Percentiles rank a stretch among this genome's conserved stretches.
Conservation (phyloP, 2,113 vertebrate genomes). For the Spea bombifrons region DNA sequence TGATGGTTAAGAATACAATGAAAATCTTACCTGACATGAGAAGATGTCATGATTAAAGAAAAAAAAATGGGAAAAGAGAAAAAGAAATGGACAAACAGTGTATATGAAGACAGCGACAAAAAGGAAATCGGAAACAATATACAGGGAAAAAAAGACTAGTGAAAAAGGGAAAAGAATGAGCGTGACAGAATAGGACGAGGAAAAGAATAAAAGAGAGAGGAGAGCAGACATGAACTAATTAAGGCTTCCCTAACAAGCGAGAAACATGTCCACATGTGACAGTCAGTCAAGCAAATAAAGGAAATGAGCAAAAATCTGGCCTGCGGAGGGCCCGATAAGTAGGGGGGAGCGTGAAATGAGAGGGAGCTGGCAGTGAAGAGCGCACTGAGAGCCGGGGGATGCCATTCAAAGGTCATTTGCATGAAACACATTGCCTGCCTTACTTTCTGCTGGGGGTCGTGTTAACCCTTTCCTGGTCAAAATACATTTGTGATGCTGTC, state of each 20-base stretch:
- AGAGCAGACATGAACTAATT: constrained; percentile 83
- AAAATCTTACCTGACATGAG: neutral
- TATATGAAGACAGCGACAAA: neutral
- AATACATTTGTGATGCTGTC: neutral
- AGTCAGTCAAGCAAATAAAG: constrained; percentile 98
- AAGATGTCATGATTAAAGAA: neutral
- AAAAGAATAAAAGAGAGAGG: constrained; percentile 59
- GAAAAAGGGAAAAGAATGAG: constrained; percentile 55
- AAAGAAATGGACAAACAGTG: neutral
- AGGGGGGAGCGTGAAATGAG: constrained; percentile 56
- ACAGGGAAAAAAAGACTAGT: constrained; percentile 49
- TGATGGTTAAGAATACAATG: too few species aligned
- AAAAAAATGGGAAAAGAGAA: neutral
- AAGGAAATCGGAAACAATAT: constrained; percentile 28
- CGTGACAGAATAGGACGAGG: constrained; percentile 53
- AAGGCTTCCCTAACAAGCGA: constrained; percentile 83
- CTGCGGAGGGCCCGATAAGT: constrained; percentile 65
- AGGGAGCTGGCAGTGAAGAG: constrained; percentile 88
- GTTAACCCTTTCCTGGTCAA: constrained; percentile 31
- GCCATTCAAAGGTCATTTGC: constrained; percentile 85
- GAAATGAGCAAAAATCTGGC: constrained; percentile 89
- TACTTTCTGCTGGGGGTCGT: constrained; percentile 27
- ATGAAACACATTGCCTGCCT: constrained; percentile 64
- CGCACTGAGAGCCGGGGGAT: constrained; percentile 70
- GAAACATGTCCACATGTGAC: constrained; percentile 90